Evolutionary conservation across 2,797 vertebrate species (phyloP).

Genomic region (Mormyrops attenuatus): DNA sequence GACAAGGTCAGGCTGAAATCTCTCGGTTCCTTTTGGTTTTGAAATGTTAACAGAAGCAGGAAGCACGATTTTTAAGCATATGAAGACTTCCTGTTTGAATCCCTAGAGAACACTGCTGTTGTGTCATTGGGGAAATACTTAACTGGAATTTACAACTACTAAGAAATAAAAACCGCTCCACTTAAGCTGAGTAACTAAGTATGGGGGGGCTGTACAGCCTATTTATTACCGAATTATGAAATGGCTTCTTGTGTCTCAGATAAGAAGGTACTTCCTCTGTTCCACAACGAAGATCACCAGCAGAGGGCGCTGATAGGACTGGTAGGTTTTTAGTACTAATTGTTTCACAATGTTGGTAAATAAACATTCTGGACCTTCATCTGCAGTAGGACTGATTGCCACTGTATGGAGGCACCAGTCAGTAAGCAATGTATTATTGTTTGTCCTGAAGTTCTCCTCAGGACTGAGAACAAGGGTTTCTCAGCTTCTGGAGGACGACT

Average conservation of each 20-base stretch:
- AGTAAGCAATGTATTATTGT: neutral
- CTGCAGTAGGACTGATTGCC: neutral
- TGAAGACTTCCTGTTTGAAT: neutral
- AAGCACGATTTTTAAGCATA: neutral
- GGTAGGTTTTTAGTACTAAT: constrained; percentile 62
- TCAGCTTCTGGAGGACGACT: neutral
- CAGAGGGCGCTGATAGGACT: constrained; percentile 81
- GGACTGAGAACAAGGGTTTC: neutral
- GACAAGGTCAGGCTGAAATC: neutral
- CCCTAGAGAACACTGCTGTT: neutral
- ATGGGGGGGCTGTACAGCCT: neutral
- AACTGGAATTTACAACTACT: neutral
- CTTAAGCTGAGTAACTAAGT: neutral
- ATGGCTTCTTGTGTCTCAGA: constrained; percentile 55
- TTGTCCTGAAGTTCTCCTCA: neutral
- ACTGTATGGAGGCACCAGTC: neutral
- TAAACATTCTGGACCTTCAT: neutral
- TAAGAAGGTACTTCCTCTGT: constrained; percentile 73
- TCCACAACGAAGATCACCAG: constrained; percentile 83
- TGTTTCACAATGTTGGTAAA: neutral
- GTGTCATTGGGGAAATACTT: neutral
- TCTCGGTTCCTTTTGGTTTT: neutral
- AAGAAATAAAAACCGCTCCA: neutral
- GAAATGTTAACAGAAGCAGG: neutral
- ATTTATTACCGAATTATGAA: neutral